phyloP scores from a whole-genome alignment of 2,113 vertebrate genomes.

The Engystomops pustulosus region DNA sequence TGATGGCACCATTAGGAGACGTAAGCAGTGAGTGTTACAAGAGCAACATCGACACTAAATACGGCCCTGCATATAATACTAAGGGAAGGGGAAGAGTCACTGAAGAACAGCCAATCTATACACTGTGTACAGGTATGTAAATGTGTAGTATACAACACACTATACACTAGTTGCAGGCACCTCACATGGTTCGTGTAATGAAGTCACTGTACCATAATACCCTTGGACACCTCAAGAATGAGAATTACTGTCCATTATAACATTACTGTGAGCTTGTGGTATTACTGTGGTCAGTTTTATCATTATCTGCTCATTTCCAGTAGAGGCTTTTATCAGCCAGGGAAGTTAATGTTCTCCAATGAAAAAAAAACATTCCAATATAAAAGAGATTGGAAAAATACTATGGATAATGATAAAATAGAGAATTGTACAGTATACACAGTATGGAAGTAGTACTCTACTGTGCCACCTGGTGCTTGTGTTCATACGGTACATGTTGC shows the following conservation, averaged over 20 bases:
- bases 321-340: conserved; percentile 7
- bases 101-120: no score
- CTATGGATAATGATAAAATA: no score
- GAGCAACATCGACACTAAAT: no score
- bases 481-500: no score
- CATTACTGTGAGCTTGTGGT: background rate
- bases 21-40: no score
- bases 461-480: no score
- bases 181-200: background rate
- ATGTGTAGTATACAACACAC: no score
- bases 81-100: no score
- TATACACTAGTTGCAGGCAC: no score
- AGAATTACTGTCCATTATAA: background rate
- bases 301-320: background rate
- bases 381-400: background rate
- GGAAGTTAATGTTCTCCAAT: background rate
- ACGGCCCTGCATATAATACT: no score
- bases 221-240: background rate
- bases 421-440: background rate
- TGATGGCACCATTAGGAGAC: no score
- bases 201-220: background rate
- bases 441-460: background rate
- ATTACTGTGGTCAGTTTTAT: background rate
- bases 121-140: no score
- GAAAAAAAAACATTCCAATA: background rate